Evolutionary conservation across 2,113 vertebrate species (phyloP).

Genomic region (Fregata magnificens): DNA sequence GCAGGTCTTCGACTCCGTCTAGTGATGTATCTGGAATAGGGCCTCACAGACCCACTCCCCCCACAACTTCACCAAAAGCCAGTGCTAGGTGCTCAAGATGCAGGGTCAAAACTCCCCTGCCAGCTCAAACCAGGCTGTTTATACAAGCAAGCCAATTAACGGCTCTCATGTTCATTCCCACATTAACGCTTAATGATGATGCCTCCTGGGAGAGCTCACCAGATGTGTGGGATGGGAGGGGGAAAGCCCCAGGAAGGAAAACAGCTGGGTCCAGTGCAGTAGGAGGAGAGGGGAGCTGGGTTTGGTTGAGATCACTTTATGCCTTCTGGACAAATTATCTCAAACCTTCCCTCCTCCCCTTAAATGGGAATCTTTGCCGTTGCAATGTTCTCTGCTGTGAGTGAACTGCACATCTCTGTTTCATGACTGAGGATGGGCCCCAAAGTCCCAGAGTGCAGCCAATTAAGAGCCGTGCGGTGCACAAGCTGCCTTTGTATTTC

Average conservation of each 20-base stretch:
- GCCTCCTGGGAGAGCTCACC: not conserved
- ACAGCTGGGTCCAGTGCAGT: not conserved
- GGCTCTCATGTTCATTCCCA: not conserved
- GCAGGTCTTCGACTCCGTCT: not conserved
- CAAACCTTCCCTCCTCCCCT: not conserved
- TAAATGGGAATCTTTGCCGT: not conserved
- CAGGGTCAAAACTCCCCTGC: not conserved
- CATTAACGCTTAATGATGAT: not conserved
- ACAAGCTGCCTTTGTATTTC: slow-evolving; percentile 38
- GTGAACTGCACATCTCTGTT: not conserved
- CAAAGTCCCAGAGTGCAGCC: not conserved
- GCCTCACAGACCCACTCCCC: not conserved
- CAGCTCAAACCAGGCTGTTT: not conserved
- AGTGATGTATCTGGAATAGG: not conserved
- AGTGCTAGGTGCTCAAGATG: not conserved
- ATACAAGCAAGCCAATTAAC: slow-evolving; percentile 22
- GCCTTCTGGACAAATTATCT: not conserved
- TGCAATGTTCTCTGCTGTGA: not conserved
- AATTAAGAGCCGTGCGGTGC: slow-evolving; percentile 27
- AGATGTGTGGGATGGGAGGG: not conserved
- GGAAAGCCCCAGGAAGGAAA: not conserved
- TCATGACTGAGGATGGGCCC: not conserved
- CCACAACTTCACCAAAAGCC: not conserved
- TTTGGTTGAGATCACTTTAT: not conserved
- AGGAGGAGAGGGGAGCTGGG: not conserved